Conservation (phyloP, 2,888 invertebrate genomes). For the Electrophaes corylata region DNA sequence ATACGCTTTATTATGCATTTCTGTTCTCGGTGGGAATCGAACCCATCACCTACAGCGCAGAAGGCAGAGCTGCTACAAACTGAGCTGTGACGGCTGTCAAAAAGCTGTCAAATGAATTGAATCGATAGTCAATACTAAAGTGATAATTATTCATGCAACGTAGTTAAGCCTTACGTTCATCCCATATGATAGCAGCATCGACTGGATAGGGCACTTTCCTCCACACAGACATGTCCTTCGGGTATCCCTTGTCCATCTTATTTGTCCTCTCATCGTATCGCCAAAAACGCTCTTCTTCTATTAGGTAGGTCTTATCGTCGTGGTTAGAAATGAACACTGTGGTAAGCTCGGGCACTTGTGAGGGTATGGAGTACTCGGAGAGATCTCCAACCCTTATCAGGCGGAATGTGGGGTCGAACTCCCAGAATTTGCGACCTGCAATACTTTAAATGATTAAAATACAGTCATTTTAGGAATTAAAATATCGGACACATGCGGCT, state of each 20-base stretch:
- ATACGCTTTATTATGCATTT: no score
- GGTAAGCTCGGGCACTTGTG: slow-evolving; percentile 85
- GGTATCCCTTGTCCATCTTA: slow-evolving; percentile 88
- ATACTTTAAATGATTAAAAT: neutral
- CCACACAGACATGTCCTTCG: slow-evolving; percentile 87
- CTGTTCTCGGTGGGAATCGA: no score
- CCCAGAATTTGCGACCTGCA: slow-evolving; percentile 87
- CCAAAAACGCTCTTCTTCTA: slow-evolving; percentile 88
- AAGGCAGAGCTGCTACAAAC: no score
- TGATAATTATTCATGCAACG: no score
- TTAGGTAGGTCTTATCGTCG: slow-evolving; percentile 86
- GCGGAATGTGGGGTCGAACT: slow-evolving; percentile 85
- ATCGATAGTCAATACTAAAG: no score
- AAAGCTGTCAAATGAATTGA: no score
- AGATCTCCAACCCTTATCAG: slow-evolving; percentile 84
- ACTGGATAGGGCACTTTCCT: slow-evolving; percentile 88
- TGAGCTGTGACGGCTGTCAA: no score
- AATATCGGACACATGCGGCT: no score
- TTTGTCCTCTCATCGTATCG: slow-evolving; percentile 84
- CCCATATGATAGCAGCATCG: slow-evolving; percentile 90
- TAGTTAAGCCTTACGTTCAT: slow-evolving; percentile 85
- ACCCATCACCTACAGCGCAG: no score
- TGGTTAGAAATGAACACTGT: slow-evolving; percentile 88
- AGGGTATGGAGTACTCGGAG: slow-evolving; percentile 86
- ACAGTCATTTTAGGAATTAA: neutral